These are phyloP conservation scores for Phyllotreta cruciferae DNA, from an alignment of 2,888 invertebrate genomes.

Conservation along the genomic window DNA sequence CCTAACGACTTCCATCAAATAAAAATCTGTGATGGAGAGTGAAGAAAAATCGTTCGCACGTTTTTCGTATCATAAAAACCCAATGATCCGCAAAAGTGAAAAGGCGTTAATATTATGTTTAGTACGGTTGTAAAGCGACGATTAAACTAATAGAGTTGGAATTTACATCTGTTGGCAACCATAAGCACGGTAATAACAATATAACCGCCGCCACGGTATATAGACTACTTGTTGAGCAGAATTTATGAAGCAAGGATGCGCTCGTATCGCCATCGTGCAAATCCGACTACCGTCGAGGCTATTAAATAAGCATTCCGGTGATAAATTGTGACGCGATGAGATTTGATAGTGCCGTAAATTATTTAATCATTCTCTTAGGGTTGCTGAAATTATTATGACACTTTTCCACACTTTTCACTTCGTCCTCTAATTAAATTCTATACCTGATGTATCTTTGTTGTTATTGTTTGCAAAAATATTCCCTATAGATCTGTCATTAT, in stretches of 20 bases:
- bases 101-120: slow-evolving; percentile 44
- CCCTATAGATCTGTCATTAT: no score
- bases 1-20: neutral
- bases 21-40: neutral
- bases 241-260: slow-evolving; percentile 61
- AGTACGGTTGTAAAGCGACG: slow-evolving; percentile 49
- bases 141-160: slow-evolving; percentile 59
- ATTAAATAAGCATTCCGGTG: slow-evolving; percentile 62
- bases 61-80: slow-evolving; percentile 23
- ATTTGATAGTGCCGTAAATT: slow-evolving; percentile 63
- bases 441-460: slow-evolving; percentile 49
- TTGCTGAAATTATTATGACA: slow-evolving; percentile 56
- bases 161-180: slow-evolving; percentile 62
- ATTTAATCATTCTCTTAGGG: slow-evolving; percentile 61
- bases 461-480: neutral
- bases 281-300: slow-evolving; percentile 57
- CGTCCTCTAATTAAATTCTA: slow-evolving; percentile 42
- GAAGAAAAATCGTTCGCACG: slow-evolving; percentile 4
- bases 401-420: slow-evolving; percentile 42
- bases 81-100: slow-evolving; percentile 35
- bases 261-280: slow-evolving; percentile 54
- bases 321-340: slow-evolving; percentile 62
- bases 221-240: slow-evolving; percentile 63
- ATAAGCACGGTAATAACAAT: slow-evolving; percentile 63
- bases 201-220: slow-evolving; percentile 58